Conservation (phyloP, 2,888 invertebrate species). For the Cylloceria caligata region DNA sequence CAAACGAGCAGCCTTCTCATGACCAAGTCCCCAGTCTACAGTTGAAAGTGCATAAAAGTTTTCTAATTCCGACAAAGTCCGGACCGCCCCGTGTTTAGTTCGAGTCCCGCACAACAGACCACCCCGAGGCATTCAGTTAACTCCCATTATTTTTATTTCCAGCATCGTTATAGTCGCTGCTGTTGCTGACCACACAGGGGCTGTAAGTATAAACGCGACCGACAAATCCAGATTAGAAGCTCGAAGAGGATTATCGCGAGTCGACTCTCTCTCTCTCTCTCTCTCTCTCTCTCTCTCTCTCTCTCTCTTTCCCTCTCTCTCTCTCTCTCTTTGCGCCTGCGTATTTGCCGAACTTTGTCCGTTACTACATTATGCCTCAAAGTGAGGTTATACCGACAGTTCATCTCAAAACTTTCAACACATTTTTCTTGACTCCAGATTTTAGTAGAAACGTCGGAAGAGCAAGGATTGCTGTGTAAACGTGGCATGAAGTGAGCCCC, state of each 20-base stretch:
- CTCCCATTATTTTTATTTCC: conserved; percentile 70
- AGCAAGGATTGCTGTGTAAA: no score
- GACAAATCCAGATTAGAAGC: conserved; percentile 65
- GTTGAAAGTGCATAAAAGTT: conserved; percentile 72
- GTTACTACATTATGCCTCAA: neutral
- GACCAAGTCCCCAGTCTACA: conserved; percentile 62
- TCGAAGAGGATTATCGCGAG: conserved; percentile 50
- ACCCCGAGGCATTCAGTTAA: conserved; percentile 72
- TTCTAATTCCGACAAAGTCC: conserved; percentile 78
- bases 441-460: no score
- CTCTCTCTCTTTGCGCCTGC: no score
- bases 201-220: conserved; percentile 6
- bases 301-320: no score
- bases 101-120: conserved; percentile 75
- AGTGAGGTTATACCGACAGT: no score
- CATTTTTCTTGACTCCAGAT: no score
- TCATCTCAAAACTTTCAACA: no score
- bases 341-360: neutral
- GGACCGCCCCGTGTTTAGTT: conserved; percentile 74
- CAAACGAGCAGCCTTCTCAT: conserved; percentile 64
- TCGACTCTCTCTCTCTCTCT: neutral
- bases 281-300: no score
- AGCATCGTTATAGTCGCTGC: conserved; percentile 43
- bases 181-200: conserved; percentile 17
- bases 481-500: no score